Conservation (phyloP, 2,888 invertebrate species). For the Phanerotoma sp. region DNA sequence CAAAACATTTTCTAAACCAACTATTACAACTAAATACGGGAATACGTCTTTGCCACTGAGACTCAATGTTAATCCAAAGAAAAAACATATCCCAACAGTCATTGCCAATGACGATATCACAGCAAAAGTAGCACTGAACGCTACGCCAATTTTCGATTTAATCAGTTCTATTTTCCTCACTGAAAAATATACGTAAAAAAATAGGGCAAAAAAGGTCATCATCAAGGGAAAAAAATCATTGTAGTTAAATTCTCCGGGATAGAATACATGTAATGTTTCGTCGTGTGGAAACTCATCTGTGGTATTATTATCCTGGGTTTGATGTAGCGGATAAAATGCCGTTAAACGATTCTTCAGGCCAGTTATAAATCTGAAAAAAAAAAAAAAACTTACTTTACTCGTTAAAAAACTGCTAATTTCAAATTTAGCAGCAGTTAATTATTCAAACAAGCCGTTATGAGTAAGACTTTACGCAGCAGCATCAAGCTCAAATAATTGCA, state of each 20-base stretch:
- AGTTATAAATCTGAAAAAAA: slow-evolving; percentile 67
- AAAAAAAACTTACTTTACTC: too few relatives aligned
- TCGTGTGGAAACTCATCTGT: slow-evolving; percentile 37
- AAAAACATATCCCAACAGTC: slow-evolving; percentile 87
- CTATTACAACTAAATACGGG: slow-evolving; percentile 92
- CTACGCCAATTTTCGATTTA: slow-evolving; percentile 82
- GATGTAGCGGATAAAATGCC: slow-evolving; percentile 73
- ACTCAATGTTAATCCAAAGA: slow-evolving; percentile 81
- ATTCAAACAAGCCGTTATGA: too few relatives aligned
- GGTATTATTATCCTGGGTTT: slow-evolving; percentile 56
- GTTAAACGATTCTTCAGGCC: slow-evolving; percentile 72
- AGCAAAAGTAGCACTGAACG: slow-evolving; percentile 86
- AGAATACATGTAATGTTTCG: slow-evolving; percentile 74
- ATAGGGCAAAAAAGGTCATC: slow-evolving; percentile 81
- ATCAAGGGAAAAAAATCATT: slow-evolving; percentile 82
- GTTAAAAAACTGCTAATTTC: too few relatives aligned
- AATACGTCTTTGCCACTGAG: slow-evolving; percentile 87
- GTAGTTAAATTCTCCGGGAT: slow-evolving; percentile 85
- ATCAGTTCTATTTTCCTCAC: slow-evolving; percentile 94
- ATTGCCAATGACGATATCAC: slow-evolving; percentile 85
- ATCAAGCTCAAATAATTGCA: too few relatives aligned
- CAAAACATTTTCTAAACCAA: slow-evolving; percentile 91
- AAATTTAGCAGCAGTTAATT: too few relatives aligned
- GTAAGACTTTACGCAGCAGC: too few relatives aligned
- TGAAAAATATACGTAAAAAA: slow-evolving; percentile 93